Percentiles rank a stretch among this genome's conserved stretches.
Evolutionary conservation across 1,140 invertebrate genomes (phyloP).

Genomic region (Nilaparvata lugens): DNA sequence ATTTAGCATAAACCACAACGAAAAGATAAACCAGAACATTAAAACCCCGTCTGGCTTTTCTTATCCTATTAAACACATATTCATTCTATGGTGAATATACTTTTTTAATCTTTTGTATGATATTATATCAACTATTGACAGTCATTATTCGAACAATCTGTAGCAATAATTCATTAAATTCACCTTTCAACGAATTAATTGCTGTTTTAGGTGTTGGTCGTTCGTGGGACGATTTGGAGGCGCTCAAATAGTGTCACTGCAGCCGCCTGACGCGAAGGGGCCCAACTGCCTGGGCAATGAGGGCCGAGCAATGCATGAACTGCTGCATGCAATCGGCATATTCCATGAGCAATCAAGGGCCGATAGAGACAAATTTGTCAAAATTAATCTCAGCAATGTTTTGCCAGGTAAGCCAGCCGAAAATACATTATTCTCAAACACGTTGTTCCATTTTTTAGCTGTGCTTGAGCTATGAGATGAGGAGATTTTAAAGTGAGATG

Average conservation of each 20-base stretch:
- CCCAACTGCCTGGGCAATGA: slow-evolving; percentile 49
- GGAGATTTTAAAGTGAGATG: no score
- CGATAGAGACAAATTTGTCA: slow-evolving; percentile 50
- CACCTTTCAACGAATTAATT: no score
- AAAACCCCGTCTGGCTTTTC: no score
- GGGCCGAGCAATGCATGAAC: slow-evolving; percentile 54
- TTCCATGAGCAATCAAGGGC: slow-evolving; percentile 55
- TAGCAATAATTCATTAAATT: background rate
- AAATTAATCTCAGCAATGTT: slow-evolving; percentile 45
- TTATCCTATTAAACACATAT: no score
- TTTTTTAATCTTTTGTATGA: no score
- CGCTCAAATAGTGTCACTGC: slow-evolving; percentile 51
- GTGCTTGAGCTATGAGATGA: no score
- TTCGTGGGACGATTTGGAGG: slow-evolving; percentile 55
- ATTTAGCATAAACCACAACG: no score
- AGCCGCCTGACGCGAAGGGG: slow-evolving; percentile 46
- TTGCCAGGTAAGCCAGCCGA: slow-evolving; percentile 42
- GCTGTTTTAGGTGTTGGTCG: slow-evolving; percentile 47
- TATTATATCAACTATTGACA: no score
- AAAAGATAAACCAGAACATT: no score
- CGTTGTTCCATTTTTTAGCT: no score
- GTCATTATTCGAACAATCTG: background rate
- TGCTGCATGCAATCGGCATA: slow-evolving; percentile 53
- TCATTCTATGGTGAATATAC: no score
- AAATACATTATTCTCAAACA: no score